Evolutionary conservation across 1,140 invertebrate species (phyloP).

Genomic region (Neomicropteryx cornuta): DNA sequence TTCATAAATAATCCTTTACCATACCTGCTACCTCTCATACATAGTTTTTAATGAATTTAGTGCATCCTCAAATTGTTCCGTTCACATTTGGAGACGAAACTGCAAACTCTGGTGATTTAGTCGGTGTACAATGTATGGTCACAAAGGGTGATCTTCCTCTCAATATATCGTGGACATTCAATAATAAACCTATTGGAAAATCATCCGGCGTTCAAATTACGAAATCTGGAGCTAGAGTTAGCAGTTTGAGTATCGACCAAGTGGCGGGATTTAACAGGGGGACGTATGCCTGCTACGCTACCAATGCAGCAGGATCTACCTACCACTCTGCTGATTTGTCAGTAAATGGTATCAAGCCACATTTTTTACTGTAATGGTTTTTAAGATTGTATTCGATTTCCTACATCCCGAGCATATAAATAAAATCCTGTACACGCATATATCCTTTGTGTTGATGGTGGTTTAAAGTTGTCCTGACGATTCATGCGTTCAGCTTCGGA

Average conservation of each 20-base stretch:
- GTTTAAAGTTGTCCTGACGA: constrained; percentile 52
- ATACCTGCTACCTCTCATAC: constrained; percentile 42
- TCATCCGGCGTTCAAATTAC: constrained; percentile 25
- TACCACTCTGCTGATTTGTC: constrained; percentile 52
- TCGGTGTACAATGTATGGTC: constrained; percentile 40
- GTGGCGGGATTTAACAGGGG: constrained; percentile 60
- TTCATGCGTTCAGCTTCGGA: constrained; percentile 56
- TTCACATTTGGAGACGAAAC: constrained; percentile 44
- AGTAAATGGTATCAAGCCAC: constrained; percentile 59
- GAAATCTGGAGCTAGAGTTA: constrained; percentile 61
- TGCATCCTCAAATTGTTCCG: constrained; percentile 41
- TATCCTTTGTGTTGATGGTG: too few relatives aligned
- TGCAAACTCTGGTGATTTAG: constrained; percentile 44
- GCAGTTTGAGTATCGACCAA: constrained; percentile 63
- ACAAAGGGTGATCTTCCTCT: constrained; percentile 43
- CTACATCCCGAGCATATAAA: too few relatives aligned
- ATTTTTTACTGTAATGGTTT: too few relatives aligned
- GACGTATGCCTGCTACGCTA: constrained; percentile 64
- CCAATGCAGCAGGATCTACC: constrained; percentile 51
- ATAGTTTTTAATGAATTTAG: constrained; percentile 28
- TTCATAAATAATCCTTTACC: constrained; percentile 9
- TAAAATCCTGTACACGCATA: too few relatives aligned
- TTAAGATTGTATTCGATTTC: too few relatives aligned
- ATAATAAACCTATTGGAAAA: constrained; percentile 21
- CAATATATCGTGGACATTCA: constrained; percentile 36